Evolutionary conservation across 2,888 invertebrate genomes (phyloP).

Genomic region (Graphium colonna): DNA sequence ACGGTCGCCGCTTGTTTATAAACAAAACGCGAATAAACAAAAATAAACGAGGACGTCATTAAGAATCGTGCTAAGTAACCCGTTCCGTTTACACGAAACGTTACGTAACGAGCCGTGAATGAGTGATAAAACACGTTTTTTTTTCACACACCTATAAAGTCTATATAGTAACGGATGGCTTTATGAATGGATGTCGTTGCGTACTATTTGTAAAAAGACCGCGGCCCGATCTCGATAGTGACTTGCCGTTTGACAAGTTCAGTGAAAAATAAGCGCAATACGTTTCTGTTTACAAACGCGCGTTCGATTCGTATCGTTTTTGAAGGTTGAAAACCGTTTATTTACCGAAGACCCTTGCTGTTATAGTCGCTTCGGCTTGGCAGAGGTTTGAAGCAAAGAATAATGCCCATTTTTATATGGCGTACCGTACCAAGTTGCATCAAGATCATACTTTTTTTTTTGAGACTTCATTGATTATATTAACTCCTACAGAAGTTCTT

Average conservation of each 20-base stretch:
- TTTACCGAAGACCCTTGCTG: background rate
- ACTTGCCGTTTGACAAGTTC: slow-evolving; percentile 1
- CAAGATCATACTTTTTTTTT: too few species aligned
- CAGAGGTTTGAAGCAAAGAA: too few species aligned
- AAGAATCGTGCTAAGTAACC: slow-evolving; percentile 1
- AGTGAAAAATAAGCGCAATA: background rate
- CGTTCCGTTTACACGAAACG: slow-evolving; percentile 12
- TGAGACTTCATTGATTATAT: too few species aligned
- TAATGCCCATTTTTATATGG: too few species aligned
- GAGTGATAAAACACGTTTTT: slow-evolving; percentile 16
- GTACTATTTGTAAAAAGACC: slow-evolving; percentile 9
- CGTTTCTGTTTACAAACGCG: background rate
- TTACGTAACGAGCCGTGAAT: slow-evolving; percentile 14
- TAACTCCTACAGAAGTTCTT: too few species aligned
- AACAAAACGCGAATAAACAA: background rate
- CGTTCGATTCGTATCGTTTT: background rate
- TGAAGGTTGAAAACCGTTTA: background rate
- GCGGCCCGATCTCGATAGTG: background rate
- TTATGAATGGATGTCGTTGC: slow-evolving; percentile 12
- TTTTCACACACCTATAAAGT: slow-evolving; percentile 5
- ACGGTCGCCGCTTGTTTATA: background rate
- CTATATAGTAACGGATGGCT: slow-evolving; percentile 3
- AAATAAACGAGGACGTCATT: background rate
- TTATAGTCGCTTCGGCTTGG: background rate
- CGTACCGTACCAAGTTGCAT: too few species aligned